Evolutionary conservation across 1,140 invertebrate genomes (phyloP).

Genomic region (Diachasmimorpha longicaudata): DNA sequence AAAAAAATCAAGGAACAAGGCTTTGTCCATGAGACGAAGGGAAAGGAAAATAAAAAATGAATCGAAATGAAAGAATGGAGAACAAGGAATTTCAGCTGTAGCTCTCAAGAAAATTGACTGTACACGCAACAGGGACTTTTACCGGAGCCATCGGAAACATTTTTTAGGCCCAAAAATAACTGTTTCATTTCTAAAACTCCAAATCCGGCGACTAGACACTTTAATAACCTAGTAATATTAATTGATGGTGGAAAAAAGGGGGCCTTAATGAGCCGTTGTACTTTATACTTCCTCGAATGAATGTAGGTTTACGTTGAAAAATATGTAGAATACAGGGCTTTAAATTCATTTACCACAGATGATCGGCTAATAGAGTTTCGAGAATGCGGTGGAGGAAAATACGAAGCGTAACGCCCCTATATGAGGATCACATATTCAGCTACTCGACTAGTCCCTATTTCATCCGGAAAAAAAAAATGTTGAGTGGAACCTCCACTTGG

Average conservation of each 20-base stretch:
- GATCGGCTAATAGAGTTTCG: constrained; percentile 6
- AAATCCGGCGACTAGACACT: not conserved
- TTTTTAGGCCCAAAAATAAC: not conserved
- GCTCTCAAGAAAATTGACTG: not conserved
- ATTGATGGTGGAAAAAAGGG: not conserved
- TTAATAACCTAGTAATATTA: not conserved
- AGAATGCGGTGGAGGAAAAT: constrained; percentile 7
- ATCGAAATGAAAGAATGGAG: not conserved
- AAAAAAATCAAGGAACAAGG: not conserved
- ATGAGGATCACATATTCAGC: not conserved
- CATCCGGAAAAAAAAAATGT: not conserved
- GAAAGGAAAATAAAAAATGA: not conserved
- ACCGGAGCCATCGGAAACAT: not conserved
- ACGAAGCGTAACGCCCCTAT: not conserved
- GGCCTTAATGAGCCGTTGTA: not conserved
- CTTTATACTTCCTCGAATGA: not conserved
- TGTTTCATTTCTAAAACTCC: too few species aligned
- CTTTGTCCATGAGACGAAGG: not conserved
- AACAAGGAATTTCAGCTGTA: not conserved
- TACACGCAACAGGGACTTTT: not conserved
- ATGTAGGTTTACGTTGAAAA: not conserved
- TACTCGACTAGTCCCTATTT: not conserved
- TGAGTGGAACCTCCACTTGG: constrained; percentile 3
- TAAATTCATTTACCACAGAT: constrained; percentile 14
- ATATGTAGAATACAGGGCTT: not conserved